Percentiles rank a stretch among this genome's conserved stretches.
These are phyloP conservation scores for Drosophila aldrichi DNA, from an alignment of 2,888 invertebrate genomes.

Conservation along the genomic window DNA sequence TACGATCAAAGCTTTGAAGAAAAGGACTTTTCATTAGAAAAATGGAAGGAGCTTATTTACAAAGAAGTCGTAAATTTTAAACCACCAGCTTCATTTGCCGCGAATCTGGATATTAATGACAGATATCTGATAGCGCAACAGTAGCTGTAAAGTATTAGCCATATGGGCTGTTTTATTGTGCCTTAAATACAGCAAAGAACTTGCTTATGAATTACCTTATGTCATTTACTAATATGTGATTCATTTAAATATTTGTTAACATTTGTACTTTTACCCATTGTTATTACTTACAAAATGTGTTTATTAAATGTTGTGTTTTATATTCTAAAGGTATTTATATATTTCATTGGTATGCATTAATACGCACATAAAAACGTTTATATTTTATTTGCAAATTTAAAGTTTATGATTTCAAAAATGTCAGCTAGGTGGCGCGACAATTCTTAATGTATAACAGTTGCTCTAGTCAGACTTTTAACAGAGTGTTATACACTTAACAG, in stretches of 20 bases:
- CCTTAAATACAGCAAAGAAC: constrained; percentile 3
- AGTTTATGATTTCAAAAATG: not conserved
- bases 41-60: constrained; percentile 93
- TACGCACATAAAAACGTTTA: too few relatives aligned
- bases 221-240: constrained; percentile 14
- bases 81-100: constrained; percentile 86
- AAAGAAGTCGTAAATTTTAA: constrained; percentile 93
- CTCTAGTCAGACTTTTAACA: not conserved
- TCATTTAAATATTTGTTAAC: constrained; percentile 29
- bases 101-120: constrained; percentile 56
- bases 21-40: constrained; percentile 95
- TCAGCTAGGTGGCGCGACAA: constrained; percentile 15
- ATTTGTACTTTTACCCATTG: constrained; percentile 36
- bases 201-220: constrained; percentile 19
- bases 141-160: constrained; percentile 21
- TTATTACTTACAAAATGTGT: constrained; percentile 31
- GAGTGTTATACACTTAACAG: not conserved
- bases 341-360: not conserved
- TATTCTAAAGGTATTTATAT: not conserved
- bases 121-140: constrained; percentile 5
- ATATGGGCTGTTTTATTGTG: not conserved
- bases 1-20: constrained; percentile 99
- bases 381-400: not conserved
- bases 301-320: constrained; percentile 18
- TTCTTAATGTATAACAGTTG: not conserved